Evolutionary conservation across 2,888 invertebrate species (phyloP).

Genomic region (Habrosyne pyritoides): DNA sequence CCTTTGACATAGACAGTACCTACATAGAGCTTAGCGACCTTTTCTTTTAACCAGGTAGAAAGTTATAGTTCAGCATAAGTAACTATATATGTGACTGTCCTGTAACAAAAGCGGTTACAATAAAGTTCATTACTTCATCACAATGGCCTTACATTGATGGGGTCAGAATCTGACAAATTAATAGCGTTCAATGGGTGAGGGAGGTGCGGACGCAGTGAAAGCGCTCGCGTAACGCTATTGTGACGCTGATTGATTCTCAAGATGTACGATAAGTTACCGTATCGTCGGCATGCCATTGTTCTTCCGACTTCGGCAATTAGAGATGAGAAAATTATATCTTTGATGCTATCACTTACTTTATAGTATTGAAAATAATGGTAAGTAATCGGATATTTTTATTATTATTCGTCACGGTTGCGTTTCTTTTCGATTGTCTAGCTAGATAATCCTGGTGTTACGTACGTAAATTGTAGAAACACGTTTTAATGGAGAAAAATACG

Average conservation of each 20-base stretch:
- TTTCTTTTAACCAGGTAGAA: background rate
- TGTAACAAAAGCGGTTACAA: background rate
- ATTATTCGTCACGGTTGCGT: background rate
- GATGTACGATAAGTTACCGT: constrained; percentile 59
- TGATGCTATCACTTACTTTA: constrained; percentile 19
- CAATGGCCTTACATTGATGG: constrained; percentile 46
- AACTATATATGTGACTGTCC: background rate
- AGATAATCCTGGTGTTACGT: background rate
- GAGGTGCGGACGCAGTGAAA: constrained; percentile 55
- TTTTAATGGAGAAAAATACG: too few species aligned
- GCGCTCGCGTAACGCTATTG: constrained; percentile 66
- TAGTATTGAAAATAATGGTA: background rate
- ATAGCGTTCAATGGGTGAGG: constrained; percentile 45
- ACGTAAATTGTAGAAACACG: background rate
- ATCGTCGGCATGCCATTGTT: constrained; percentile 64
- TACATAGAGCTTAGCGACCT: background rate
- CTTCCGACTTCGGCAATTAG: constrained; percentile 54
- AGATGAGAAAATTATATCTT: constrained; percentile 42
- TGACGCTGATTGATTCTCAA: constrained; percentile 62
- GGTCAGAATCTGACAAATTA: constrained; percentile 58
- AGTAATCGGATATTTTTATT: background rate
- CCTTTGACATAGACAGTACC: background rate
- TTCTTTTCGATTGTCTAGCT: background rate
- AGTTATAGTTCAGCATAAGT: background rate
- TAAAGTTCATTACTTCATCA: background rate